Base-by-base conservation (phyloP, 2,797 vertebrate genomes). In the Spatula versicolor region DNA sequence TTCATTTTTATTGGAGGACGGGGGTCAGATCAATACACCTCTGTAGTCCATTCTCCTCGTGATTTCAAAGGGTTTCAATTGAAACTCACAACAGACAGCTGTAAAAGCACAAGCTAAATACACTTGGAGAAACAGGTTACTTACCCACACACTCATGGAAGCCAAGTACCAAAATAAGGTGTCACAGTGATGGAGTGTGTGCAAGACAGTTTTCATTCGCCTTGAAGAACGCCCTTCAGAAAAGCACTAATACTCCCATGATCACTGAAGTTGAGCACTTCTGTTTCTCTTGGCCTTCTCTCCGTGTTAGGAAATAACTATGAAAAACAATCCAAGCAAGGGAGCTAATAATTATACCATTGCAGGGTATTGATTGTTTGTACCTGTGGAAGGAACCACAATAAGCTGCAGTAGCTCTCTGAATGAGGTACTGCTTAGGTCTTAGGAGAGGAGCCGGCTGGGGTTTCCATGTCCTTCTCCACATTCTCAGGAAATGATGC, bases 301-400 rank as follows among this genome's bases (percentile, higher is more conserved):
- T 39, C 28, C 5, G 4, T 13, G 33, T 14, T 54, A 48, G 71
- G 71, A 73, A 86, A 63, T 55, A 75, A 71, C 43, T 33, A 31
- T 67, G 71, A 88, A 48, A 59, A 92, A 60, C 60, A 43, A 73
- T 41, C 73, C 13, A 35, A 71, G 72, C 33, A 16, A 54, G n/a
- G 12, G 3, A 3, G 56, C 46, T 71, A 37, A 35, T 55, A 90
- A 81, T 64, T 25, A n/a, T 9, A 20, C 11, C 62, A 46, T 39
- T 48, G 5, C 19, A 11, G n/a, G 0, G 1, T 12, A 20, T 55
- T 1, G 43, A 88, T 71, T 68, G 69, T 79, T 30, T 50, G 9
- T 26, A 33, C 2, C 56, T 80, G 0, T 0, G 2, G 56, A 13
- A 86, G 41, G 55, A 81, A 50, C 22, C 12, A 0, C 21, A 23